These are phyloP conservation scores for Dreissena rostriformis DNA, from an alignment of 1,140 invertebrate genomes.

Conservation along the genomic window DNA sequence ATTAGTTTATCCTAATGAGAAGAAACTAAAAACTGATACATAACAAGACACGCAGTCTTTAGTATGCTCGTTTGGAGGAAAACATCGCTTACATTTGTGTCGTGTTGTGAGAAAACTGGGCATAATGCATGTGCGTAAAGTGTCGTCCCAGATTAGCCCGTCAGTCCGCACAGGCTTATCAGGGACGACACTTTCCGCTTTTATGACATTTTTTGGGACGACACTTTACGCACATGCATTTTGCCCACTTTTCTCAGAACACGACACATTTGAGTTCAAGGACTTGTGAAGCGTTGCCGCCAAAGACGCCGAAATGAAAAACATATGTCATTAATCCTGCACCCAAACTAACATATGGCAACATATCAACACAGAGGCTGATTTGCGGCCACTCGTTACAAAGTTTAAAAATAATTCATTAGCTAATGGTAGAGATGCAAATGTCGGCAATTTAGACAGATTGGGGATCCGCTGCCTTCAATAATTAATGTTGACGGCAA, in stretches of 20 bases:
- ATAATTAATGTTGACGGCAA: conserved; percentile 45
- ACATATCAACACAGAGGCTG: not conserved
- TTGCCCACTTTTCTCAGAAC: too few species aligned
- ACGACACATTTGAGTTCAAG: not conserved
- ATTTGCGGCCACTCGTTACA: not conserved
- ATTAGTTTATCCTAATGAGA: too few species aligned
- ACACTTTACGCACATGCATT: too few species aligned
- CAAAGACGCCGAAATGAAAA: not conserved
- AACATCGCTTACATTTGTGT: not conserved
- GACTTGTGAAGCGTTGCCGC: not conserved
- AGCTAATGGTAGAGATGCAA: conserved; percentile 46
- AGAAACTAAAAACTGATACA: not conserved
- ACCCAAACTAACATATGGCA: not conserved
- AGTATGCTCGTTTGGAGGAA: not conserved
- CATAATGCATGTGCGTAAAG: too few species aligned
- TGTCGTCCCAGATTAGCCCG: too few species aligned
- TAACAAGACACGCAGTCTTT: not conserved
- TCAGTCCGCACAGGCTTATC: too few species aligned
- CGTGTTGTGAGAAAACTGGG: too few species aligned
- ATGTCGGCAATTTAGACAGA: conserved; percentile 24
- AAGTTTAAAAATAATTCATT: conserved; percentile 43
- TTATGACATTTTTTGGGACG: too few species aligned
- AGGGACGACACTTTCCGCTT: too few species aligned
- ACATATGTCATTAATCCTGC: not conserved
- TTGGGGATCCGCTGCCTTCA: conserved; percentile 7